Evolutionary conservation across 2,113 vertebrate species (phyloP), one percentile per base, ranked within the genome.

Genomic region (Tiliqua scincoides): DNA sequence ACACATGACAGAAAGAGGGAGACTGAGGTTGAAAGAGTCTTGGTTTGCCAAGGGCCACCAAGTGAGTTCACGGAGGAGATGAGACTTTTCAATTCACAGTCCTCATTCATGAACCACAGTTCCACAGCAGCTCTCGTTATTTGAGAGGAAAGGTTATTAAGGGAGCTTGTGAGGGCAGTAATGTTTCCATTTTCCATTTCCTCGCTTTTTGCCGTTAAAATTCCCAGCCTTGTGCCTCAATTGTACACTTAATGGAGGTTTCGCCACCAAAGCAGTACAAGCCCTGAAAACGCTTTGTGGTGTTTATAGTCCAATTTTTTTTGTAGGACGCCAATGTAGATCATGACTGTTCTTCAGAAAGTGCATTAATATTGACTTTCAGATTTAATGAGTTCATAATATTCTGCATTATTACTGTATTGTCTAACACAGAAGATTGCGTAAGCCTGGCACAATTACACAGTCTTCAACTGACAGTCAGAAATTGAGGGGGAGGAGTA

Each of bases 321-420:
- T 91, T 94, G 87, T 88, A 88, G 87, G 48, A 75, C 95, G 90
- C 89, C 93, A 95, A 91, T 96, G 91, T 81, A 95, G 91, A 95
- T 94, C 89, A 92, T 88, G 86, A 90, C 91, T 73, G 92, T 57
- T 90, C 32, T 92, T 93, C 91, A 89, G 87, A 89, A 93, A 95
- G 92, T 90, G 93, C 89, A 93, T 96, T 95, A 94, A 95, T 94
- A 95, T 93, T 95, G 93, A 94, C 92, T 95, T 92, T 90, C 83
- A 94, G 90, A 93, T 94, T 95, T 95, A 96, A 94, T 95, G 90
- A 90, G 85, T 94, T 95, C 90, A 95, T 95, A 95, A 91, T 40
- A 94, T 71, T 6, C 35, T 71, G 35, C 93, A 94, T 91, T 89
- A 94, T 95, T 93, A 93, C 86, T 90, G 63, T 90, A 92, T 88